phyloP scores from a whole-genome alignment of 2,113 vertebrate species.

The Tylochromis polylepis region DNA sequence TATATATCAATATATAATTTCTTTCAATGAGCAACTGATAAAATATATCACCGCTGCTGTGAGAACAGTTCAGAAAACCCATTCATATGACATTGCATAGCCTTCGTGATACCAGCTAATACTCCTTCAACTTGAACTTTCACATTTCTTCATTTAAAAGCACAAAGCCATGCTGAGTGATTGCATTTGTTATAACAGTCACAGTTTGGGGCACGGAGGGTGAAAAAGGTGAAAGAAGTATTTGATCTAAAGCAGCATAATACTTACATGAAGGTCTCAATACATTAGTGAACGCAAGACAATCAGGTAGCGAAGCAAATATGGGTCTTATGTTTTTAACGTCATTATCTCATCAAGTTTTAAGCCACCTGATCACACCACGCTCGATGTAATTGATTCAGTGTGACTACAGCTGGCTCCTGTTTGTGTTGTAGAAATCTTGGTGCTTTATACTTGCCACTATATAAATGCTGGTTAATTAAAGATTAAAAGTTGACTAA shows the following conservation, averaged over 20 bases:
- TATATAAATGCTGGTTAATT: not conserved
- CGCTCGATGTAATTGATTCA: not conserved
- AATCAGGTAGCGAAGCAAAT: not conserved
- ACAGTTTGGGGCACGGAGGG: not conserved
- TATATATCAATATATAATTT: conserved; percentile 25
- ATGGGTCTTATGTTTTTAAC: not conserved
- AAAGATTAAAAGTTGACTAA: not conserved
- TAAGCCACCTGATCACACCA: not conserved
- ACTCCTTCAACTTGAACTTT: not conserved
- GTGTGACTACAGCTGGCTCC: not conserved
- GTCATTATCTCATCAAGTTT: not conserved
- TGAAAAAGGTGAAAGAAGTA: not conserved
- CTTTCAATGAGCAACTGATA: not conserved
- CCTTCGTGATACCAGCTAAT: not conserved
- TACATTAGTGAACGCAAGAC: not conserved
- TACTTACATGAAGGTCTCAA: not conserved
- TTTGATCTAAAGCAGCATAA: not conserved
- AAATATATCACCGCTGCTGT: conserved; percentile 9
- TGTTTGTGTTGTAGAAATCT: not conserved
- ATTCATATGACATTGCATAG: not conserved
- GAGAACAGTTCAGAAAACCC: not conserved
- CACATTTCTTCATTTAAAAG: not conserved
- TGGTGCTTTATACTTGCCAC: not conserved
- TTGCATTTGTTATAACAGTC: conserved; percentile 22
- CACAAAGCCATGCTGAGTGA: conserved; percentile 4